Evolutionary conservation across 1,140 invertebrate genomes (phyloP), one percentile per base, ranked within the genome.

Genomic region (Drosophila yakuba): DNA sequence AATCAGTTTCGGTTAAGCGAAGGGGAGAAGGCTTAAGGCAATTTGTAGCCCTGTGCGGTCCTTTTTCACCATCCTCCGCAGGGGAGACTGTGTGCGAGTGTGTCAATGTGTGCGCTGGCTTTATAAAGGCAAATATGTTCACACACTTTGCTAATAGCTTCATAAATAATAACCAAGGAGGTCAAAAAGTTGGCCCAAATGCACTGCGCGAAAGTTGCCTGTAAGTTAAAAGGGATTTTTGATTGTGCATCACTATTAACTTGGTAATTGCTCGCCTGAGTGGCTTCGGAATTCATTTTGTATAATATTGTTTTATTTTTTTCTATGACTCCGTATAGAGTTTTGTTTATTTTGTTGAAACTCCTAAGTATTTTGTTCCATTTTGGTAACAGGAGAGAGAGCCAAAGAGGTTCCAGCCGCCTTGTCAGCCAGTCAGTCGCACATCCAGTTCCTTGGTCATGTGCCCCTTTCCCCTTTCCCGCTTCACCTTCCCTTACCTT

Each of bases 161-260:
- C 90, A 91, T 91, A 91, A 91, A 91, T 91, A 91, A 91, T 91
- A 91, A 88, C 82, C 85, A 91, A 91, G 80, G 85, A 86, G 90
- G 74, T 81, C 80, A 79, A 80, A 72, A 78, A 51, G 82, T 64
- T 86, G 51, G 20, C 47, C 61, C 54, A 69, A 72, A 36, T 50
- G 45, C 83, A 88, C 83, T 86, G 75, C 25, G 1, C 66, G 54
- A 78, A 84, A 61, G 14, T 3, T 25, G 8, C 0, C 2, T 32
- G 32, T 8, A 8, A 8, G 32, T 8, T 10, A 10, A 32, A 3
- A 5, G 4, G 3, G 23, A 3, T 32, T 7, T 8, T 32, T 32
- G 28, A 32, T 32, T 32, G 8, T 32, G 32, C 10, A 8, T 8
- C 7, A 32, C 7, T 32, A 8, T 32, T 2, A 8, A 32, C 1